Percentiles rank a stretch among this genome's conserved stretches.
phyloP scores from a whole-genome alignment of 1,140 invertebrate genomes.

The Tribolium castaneum region DNA sequence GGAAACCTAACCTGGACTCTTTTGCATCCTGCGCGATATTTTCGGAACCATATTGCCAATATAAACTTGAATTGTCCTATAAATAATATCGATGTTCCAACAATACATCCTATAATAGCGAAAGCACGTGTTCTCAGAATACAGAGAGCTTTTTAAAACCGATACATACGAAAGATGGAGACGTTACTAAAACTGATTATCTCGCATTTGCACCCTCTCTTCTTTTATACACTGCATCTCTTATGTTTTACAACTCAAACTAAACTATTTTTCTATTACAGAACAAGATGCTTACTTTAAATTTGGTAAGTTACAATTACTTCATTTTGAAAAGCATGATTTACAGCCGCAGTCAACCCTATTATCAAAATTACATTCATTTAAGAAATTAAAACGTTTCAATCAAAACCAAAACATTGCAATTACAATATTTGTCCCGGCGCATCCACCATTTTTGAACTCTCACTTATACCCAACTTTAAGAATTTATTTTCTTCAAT shows the following conservation, averaged over 20 bases:
- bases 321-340: not conserved
- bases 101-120: conserved; percentile 47
- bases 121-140: conserved; percentile 45
- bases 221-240: not conserved
- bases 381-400: too few relatives aligned
- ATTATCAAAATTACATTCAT: too few relatives aligned
- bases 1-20: conserved; percentile 47
- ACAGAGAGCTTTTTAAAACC: conserved; percentile 26
- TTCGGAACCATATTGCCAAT: conserved; percentile 51
- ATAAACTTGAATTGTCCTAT: conserved; percentile 49
- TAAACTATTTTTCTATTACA: conserved; percentile 20
- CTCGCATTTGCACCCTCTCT: conserved; percentile 24
- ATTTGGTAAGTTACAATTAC: conserved; percentile 10
- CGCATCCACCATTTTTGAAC: not conserved
- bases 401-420: too few relatives aligned
- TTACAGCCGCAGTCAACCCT: not conserved
- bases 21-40: conserved; percentile 51
- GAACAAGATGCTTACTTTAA: conserved; percentile 22
- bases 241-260: not conserved
- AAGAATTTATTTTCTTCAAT: too few relatives aligned
- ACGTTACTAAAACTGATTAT: conserved; percentile 22
- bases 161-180: conserved; percentile 12
- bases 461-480: too few relatives aligned
- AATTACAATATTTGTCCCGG: not conserved
- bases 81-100: conserved; percentile 50